These are phyloP conservation scores for Cotesia chilonis DNA, from an alignment of 1,140 invertebrate genomes.

Conservation along the genomic window DNA sequence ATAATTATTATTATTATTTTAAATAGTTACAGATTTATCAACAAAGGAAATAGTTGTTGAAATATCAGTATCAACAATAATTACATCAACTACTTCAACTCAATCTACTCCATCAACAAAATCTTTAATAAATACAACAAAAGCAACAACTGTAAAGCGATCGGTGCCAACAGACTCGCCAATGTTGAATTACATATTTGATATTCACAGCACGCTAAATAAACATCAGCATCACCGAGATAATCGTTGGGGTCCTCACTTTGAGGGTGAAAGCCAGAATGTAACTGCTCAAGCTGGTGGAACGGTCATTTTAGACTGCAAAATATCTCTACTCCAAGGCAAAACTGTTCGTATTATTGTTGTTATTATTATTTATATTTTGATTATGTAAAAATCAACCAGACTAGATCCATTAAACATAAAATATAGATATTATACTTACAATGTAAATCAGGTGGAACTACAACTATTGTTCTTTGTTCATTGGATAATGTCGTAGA, in stretches of 20 bases:
- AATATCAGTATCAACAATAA: slow-evolving; percentile 41
- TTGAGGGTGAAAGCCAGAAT: slow-evolving; percentile 75
- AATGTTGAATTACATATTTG: slow-evolving; percentile 78
- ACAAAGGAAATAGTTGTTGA: neutral
- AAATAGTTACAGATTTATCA: slow-evolving; percentile 44
- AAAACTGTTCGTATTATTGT: slow-evolving; percentile 80
- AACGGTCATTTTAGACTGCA: slow-evolving; percentile 82
- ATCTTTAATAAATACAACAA: slow-evolving; percentile 42
- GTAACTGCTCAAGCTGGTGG: slow-evolving; percentile 83
- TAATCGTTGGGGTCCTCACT: slow-evolving; percentile 75
- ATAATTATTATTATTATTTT: too few species aligned
- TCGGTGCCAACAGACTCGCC: slow-evolving; percentile 69
- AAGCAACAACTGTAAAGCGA: slow-evolving; percentile 48
- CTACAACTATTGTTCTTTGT: slow-evolving; percentile 33
- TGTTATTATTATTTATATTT: too few species aligned
- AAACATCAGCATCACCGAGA: slow-evolving; percentile 75
- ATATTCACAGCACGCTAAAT: slow-evolving; percentile 72
- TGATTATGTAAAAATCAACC: too few species aligned
- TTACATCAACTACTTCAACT: neutral
- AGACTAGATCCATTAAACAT: too few species aligned
- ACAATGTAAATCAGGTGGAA: neutral
- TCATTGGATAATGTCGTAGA: slow-evolving; percentile 17
- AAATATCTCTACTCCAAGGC: slow-evolving; percentile 83
- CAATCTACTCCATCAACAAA: slow-evolving; percentile 1
- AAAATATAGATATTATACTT: too few species aligned